phyloP scores from a whole-genome alignment of 2,113 vertebrate species.

The Microtus oregoni region DNA sequence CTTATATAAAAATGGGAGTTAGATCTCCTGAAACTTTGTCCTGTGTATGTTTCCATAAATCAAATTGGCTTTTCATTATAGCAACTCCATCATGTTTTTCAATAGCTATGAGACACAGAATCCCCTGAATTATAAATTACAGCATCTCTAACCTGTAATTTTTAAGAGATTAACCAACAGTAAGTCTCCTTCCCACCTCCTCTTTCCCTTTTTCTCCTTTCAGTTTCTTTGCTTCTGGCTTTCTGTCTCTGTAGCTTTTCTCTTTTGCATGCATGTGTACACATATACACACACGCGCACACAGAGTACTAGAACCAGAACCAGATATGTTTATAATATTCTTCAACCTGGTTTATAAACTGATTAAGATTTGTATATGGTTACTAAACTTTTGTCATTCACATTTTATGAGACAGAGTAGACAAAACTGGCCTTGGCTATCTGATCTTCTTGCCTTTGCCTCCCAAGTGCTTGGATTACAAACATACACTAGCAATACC shows the following conservation, averaged over 20 bases:
- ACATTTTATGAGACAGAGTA: background rate
- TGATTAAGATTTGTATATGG: conserved; percentile 5
- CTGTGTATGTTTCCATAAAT: conserved; percentile 21
- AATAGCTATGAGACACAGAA: background rate
- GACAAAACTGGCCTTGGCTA: background rate
- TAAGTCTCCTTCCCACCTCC: background rate
- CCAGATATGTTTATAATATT: background rate
- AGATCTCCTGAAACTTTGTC: background rate
- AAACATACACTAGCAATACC: background rate
- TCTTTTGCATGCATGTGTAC: background rate
- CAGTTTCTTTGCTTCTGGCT: background rate
- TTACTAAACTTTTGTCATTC: background rate
- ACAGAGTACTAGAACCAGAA: background rate
- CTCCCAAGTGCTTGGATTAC: background rate
- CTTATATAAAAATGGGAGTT: background rate
- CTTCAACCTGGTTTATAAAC: background rate
- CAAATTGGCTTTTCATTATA: conserved; percentile 6
- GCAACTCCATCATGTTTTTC: background rate
- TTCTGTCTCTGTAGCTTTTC: background rate
- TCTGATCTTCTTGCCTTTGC: background rate
- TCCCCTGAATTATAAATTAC: background rate
- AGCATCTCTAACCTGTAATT: background rate
- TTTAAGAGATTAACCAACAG: background rate
- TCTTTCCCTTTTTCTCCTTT: no score
- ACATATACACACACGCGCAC: background rate